Conservation (phyloP, 2,797 vertebrate genomes). For the Simalia tracyae region DNA sequence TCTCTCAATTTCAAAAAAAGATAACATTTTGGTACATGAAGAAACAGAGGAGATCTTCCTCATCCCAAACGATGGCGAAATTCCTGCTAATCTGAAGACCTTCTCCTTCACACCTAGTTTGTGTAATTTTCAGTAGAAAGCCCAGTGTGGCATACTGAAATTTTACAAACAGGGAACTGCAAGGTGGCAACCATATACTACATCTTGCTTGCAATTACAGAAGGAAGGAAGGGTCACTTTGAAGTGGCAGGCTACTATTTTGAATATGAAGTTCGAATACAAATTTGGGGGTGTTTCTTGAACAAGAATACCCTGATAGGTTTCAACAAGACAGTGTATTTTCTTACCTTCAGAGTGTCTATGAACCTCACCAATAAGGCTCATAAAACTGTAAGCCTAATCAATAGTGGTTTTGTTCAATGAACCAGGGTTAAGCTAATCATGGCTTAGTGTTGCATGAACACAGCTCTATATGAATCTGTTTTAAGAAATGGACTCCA, state of each 20-base stretch:
- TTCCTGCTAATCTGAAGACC: background rate
- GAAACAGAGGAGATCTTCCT: accelerated
- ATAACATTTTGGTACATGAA: background rate
- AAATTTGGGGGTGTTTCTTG: background rate
- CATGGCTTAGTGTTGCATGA: background rate
- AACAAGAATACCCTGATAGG: background rate
- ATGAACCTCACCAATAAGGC: background rate
- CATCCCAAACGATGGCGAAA: background rate
- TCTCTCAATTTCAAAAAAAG: accelerated
- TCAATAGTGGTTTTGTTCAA: background rate
- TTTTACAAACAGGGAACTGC: background rate
- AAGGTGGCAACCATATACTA: background rate
- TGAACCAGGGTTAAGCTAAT: background rate
- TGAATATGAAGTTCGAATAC: background rate
- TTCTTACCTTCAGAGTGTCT: background rate
- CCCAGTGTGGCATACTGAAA: background rate
- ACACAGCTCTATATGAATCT: background rate
- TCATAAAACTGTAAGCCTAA: background rate
- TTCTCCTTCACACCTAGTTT: background rate
- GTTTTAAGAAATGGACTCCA: background rate
- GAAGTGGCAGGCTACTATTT: background rate
- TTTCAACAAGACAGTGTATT: background rate
- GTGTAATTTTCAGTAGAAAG: background rate
- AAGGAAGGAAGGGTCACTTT: background rate
- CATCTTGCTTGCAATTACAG: too few relatives aligned